phyloP scores from a whole-genome alignment of 2,113 vertebrate genomes.

The Capricornis sumatraensis region DNA sequence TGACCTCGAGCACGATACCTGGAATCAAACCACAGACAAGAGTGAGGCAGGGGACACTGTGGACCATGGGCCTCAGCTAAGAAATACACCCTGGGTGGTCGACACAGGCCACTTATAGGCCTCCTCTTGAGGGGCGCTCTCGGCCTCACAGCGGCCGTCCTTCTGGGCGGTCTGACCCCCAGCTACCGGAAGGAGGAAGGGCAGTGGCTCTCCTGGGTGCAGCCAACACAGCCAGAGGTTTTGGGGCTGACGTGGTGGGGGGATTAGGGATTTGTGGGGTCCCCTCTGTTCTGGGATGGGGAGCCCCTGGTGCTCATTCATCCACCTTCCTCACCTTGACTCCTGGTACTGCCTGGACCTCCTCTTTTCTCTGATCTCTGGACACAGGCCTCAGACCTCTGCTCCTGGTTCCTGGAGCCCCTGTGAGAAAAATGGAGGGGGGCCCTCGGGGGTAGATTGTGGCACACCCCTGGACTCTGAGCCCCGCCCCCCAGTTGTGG shows the following conservation, averaged over 20 bases:
- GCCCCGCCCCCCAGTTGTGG: neutral
- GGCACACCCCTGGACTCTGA: neutral
- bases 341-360: neutral
- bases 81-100: neutral
- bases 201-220: neutral
- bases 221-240: neutral
- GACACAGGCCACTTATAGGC: neutral
- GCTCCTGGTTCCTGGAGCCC: neutral
- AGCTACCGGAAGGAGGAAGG: neutral
- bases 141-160: neutral
- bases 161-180: neutral
- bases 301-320: neutral
- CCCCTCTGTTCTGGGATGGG: neutral
- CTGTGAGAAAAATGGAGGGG: neutral
- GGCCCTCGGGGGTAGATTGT: accelerated
- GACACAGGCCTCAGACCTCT: neutral
- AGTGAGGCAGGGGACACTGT: neutral
- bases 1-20: neutral
- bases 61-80: no score
- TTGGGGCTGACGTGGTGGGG: neutral
- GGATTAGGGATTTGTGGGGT: neutral
- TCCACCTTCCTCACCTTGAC: neutral
- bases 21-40: neutral
- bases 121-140: neutral
- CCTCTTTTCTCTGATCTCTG: neutral